phyloP scores from a whole-genome alignment of 1,140 invertebrate genomes.

The Apolygus lucorum region DNA sequence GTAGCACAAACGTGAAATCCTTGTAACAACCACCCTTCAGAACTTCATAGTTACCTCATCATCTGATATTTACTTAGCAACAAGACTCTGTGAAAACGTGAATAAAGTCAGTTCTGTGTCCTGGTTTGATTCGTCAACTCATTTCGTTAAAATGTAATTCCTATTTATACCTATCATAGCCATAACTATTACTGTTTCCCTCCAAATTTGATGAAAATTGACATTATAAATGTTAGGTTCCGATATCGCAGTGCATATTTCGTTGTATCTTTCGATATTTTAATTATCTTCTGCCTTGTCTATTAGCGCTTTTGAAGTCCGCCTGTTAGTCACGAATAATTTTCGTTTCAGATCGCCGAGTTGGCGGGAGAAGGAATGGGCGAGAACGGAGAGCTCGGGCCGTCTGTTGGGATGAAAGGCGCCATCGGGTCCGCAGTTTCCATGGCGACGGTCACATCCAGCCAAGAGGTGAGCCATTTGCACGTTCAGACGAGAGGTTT shows the following conservation, averaged over 20 bases:
- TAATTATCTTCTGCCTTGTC: too few species aligned
- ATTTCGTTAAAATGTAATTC: not conserved
- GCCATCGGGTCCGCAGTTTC: not conserved
- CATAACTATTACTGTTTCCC: too few species aligned
- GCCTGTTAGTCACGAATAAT: not conserved
- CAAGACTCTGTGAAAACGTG: too few species aligned
- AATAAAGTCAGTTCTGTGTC: too few species aligned
- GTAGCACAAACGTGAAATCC: too few species aligned
- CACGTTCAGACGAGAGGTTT: too few species aligned
- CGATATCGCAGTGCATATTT: not conserved
- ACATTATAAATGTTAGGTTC: not conserved
- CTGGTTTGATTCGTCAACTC: too few species aligned
- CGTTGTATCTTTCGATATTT: not conserved
- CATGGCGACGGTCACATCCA: not conserved
- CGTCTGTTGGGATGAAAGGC: not conserved
- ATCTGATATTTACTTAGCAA: too few species aligned
- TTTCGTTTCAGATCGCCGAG: constrained; percentile 6
- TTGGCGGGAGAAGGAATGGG: not conserved
- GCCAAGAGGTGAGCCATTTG: constrained; percentile 7
- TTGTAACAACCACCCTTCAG: too few species aligned
- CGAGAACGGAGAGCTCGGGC: not conserved
- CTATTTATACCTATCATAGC: not conserved
- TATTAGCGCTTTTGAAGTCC: not conserved
- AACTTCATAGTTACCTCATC: too few species aligned
- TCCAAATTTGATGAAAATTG: not conserved